Conservation (phyloP, 2,888 invertebrate genomes). For the Microchrysa polita region DNA sequence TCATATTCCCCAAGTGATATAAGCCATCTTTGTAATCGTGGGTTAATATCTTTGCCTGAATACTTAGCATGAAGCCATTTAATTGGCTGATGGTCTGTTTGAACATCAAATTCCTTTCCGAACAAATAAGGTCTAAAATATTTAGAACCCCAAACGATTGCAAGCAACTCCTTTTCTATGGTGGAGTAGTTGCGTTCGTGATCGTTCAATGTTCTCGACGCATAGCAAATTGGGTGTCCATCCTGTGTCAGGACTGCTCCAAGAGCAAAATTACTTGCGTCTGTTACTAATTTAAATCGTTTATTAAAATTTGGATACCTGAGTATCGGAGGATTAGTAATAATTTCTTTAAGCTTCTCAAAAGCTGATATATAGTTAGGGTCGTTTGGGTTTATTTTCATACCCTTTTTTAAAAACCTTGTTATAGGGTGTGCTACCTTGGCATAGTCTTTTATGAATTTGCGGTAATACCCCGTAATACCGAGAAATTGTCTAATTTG, state of each 20-base stretch:
- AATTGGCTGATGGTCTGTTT: background rate
- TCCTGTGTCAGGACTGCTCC: conserved; percentile 54
- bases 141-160: conserved; percentile 56
- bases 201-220: conserved; percentile 50
- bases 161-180: conserved; percentile 57
- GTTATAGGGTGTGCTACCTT: background rate
- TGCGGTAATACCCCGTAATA: conserved; percentile 15
- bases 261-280: conserved; percentile 53
- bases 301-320: conserved; percentile 57
- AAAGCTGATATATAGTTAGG: background rate
- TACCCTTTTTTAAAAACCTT: conserved; percentile 12
- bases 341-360: conserved; percentile 41
- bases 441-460: conserved; percentile 16
- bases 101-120: background rate
- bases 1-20: conserved; percentile 49
- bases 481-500: conserved; percentile 14
- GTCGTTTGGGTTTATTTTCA: background rate
- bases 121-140: background rate
- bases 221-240: conserved; percentile 53
- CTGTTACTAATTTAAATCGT: conserved; percentile 55
- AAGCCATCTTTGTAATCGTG: conserved; percentile 49
- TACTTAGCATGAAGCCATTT: background rate
- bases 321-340: conserved; percentile 54
- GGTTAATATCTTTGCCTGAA: conserved; percentile 48
- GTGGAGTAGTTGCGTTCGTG: conserved; percentile 51